These are phyloP conservation scores for Diplogasteroides magnus DNA, from an alignment of 1,140 invertebrate species.

Conservation along the genomic window DNA sequence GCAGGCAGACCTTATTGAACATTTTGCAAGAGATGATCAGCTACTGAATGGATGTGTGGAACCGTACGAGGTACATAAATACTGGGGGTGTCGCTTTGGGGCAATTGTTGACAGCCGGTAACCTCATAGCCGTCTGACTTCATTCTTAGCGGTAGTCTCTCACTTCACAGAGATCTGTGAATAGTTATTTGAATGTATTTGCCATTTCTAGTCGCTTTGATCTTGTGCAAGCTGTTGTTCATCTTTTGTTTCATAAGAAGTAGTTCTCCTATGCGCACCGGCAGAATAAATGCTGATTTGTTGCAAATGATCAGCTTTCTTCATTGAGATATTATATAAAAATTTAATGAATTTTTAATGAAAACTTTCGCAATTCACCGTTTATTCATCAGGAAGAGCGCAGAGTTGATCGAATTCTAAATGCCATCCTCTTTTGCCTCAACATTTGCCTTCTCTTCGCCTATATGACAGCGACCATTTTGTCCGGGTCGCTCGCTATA, in stretches of 20 bases:
- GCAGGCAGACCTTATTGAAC: neutral
- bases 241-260: neutral
- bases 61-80: neutral
- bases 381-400: conserved; percentile 12
- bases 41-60: neutral
- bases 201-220: neutral
- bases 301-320: too few relatives aligned
- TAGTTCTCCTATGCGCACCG: neutral
- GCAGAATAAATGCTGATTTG: neutral
- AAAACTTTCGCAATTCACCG: too few relatives aligned
- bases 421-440: conserved; percentile 9
- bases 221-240: neutral
- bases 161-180: too few relatives aligned
- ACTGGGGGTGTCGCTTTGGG: too few relatives aligned
- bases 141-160: neutral
- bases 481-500: conserved; percentile 33
- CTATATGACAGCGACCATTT: conserved; percentile 27
- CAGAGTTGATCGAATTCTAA: conserved; percentile 11
- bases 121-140: too few relatives aligned
- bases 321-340: too few relatives aligned
- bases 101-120: too few relatives aligned
- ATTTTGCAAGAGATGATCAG: neutral
- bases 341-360: conserved; percentile 6
- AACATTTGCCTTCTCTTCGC: conserved; percentile 26
- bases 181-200: too few relatives aligned